Percentiles rank a stretch among this genome's conserved stretches.
These are phyloP conservation scores for Lasiurus borealis DNA, from an alignment of 2,113 vertebrate genomes.

Conservation along the genomic window DNA sequence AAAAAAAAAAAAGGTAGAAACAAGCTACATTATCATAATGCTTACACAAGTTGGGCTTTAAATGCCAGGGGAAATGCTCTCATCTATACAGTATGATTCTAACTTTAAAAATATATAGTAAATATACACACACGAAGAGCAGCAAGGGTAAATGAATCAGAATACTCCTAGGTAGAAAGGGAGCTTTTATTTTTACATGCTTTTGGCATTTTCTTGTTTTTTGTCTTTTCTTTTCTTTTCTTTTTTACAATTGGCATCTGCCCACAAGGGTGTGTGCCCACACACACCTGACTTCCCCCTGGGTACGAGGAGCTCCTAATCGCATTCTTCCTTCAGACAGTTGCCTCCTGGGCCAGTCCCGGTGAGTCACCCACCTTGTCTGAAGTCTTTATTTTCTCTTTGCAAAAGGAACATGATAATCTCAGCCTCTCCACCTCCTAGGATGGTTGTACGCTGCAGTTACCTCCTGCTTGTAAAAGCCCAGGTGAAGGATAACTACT, in stretches of 20 bases:
- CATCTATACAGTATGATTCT: background rate
- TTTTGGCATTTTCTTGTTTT: conserved; percentile 24
- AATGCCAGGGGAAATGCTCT: background rate
- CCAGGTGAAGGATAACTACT: conserved; percentile 52
- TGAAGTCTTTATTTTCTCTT: conserved; percentile 31
- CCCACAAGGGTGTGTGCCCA: accelerated
- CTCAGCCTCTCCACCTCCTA: background rate
- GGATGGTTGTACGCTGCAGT: background rate
- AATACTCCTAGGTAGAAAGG: background rate
- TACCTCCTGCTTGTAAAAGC: conserved; percentile 24
- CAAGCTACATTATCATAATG: background rate
- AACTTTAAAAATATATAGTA: background rate
- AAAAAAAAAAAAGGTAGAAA: conserved; percentile 9
- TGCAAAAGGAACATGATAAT: background rate
- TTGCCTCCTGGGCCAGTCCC: background rate
- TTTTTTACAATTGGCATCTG: background rate
- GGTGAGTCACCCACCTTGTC: conserved; percentile 32
- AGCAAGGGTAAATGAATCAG: conserved; percentile 39
- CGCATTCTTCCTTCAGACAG: background rate
- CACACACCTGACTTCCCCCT: accelerated
- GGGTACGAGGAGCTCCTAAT: background rate
- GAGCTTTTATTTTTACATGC: background rate
- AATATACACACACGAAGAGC: background rate
- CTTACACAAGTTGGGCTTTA: conserved; percentile 3
- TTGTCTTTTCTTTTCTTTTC: background rate